phyloP scores from a whole-genome alignment of 2,888 invertebrate genomes.

The Lycocerus yunnanus region DNA sequence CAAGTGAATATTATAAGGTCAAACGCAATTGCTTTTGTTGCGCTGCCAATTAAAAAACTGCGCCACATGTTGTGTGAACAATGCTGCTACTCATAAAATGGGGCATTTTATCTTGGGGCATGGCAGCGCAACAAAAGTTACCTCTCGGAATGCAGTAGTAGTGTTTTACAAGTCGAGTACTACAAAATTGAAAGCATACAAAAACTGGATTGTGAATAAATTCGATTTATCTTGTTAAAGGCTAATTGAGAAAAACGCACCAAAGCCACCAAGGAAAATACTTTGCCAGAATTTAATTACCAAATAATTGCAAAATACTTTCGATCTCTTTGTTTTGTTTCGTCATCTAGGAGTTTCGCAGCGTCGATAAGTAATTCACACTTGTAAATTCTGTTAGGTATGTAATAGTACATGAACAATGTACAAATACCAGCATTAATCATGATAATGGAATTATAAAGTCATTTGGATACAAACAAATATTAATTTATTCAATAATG shows the following conservation, averaged over 20 bases:
- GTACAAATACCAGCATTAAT: not conserved
- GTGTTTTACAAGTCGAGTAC: not conserved
- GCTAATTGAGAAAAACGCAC: not conserved
- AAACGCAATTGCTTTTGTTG: too few relatives aligned
- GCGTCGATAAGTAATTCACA: not conserved
- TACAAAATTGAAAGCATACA: not conserved
- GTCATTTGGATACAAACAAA: not conserved
- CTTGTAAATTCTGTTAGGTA: not conserved
- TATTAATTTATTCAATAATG: not conserved
- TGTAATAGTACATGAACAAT: not conserved
- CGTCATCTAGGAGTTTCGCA: not conserved
- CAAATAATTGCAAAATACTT: not conserved
- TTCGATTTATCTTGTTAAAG: not conserved
- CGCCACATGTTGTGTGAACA: too few relatives aligned
- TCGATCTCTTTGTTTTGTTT: not conserved
- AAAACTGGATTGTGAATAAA: not conserved
- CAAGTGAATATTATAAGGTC: too few relatives aligned
- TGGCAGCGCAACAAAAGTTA: too few relatives aligned
- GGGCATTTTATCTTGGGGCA: too few relatives aligned
- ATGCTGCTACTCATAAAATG: too few relatives aligned
- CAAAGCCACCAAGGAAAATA: not conserved
- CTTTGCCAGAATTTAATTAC: not conserved
- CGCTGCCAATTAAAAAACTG: too few relatives aligned
- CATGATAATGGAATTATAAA: not conserved
- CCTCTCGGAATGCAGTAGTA: not conserved